phyloP scores from a whole-genome alignment of 2,797 vertebrate genomes.

The Stomatorhinus walkeri region DNA sequence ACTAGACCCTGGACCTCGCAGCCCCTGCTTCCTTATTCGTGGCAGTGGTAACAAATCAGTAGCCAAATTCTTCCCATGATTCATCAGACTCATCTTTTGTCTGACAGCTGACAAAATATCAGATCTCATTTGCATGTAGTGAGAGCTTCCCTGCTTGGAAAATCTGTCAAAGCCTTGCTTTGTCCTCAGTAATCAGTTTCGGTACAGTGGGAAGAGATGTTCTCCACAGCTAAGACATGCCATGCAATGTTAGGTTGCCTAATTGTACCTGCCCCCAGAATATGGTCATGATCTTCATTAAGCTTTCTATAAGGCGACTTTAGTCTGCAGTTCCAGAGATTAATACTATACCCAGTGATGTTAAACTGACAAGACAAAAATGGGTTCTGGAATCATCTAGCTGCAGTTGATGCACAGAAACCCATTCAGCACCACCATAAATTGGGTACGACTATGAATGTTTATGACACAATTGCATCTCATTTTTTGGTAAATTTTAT shows the following conservation, averaged over 20 bases:
- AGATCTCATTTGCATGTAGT: not conserved
- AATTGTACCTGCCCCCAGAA: not conserved
- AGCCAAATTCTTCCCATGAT: not conserved
- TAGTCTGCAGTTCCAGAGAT: not conserved
- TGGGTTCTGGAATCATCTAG: not conserved
- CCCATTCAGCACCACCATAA: not conserved
- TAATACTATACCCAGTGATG: not conserved
- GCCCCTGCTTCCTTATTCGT: not conserved
- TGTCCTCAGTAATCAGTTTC: not conserved
- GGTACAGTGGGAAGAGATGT: not conserved
- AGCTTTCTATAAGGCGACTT: not conserved
- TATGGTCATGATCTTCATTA: not conserved
- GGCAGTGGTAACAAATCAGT: not conserved
- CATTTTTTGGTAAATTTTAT: not conserved
- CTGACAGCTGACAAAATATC: slow-evolving; percentile 8
- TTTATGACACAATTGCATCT: not conserved
- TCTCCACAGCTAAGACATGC: not conserved
- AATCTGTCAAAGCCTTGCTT: not conserved
- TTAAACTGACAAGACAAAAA: not conserved
- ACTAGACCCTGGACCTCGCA: not conserved
- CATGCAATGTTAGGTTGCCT: not conserved
- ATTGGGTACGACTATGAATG: not conserved
- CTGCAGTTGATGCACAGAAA: not conserved
- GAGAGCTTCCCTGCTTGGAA: not conserved
- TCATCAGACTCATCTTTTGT: not conserved